Evolutionary conservation across 2,888 invertebrate species (phyloP).

Genomic region (Drosophila cognata): DNA sequence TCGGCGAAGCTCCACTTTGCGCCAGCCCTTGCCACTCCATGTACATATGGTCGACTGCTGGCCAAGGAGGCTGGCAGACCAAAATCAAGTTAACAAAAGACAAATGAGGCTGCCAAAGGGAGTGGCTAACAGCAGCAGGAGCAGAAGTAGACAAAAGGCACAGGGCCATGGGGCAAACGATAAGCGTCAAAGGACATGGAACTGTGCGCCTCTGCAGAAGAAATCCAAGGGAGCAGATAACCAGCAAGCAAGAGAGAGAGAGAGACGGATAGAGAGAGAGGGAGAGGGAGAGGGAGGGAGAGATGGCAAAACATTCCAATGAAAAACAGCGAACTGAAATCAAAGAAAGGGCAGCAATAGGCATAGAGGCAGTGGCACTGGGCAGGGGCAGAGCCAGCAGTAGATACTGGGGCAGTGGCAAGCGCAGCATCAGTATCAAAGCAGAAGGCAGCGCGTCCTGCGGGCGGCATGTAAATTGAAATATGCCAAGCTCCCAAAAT

Average conservation of each 20-base stretch:
- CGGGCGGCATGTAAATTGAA: slow-evolving; percentile 75
- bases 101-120: slow-evolving; percentile 43
- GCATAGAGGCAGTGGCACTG: neutral
- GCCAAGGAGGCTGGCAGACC: slow-evolving; percentile 23
- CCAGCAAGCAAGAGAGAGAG: neutral
- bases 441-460: slow-evolving; percentile 71
- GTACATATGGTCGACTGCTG: slow-evolving; percentile 52
- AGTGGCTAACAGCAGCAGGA: neutral
- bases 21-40: neutral
- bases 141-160: slow-evolving; percentile 5
- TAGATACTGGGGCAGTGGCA: neutral
- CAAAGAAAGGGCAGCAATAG: neutral
- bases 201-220: slow-evolving; percentile 17
- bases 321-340: slow-evolving; percentile 38
- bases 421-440: slow-evolving; percentile 59
- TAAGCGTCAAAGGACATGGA: slow-evolving; percentile 76
- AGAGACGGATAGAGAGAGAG: neutral
- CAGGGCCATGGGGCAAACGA: slow-evolving; percentile 39
- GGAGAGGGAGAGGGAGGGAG: neutral
- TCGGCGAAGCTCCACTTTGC: slow-evolving; percentile 2
- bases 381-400: neutral
- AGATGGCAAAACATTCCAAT: slow-evolving; percentile 30
- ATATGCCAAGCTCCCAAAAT: slow-evolving; percentile 51
- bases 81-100: slow-evolving; percentile 73
- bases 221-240: slow-evolving; percentile 30